Percentiles rank a stretch among this genome's conserved stretches.
Evolutionary conservation across 1,140 invertebrate species (phyloP).

Genomic region (Dendroctonus ponderosae): DNA sequence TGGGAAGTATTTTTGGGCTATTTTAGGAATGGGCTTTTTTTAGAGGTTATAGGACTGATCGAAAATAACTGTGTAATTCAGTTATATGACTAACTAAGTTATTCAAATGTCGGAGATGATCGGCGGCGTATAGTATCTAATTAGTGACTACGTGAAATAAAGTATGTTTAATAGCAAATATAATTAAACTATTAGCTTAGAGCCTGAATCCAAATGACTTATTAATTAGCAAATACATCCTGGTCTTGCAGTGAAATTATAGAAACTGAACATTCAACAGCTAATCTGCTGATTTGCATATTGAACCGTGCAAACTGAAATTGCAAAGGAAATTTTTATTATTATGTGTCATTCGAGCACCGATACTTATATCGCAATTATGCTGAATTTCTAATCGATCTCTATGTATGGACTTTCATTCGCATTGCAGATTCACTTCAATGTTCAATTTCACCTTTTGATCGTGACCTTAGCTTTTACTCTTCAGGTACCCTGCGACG

Average conservation of each 20-base stretch:
- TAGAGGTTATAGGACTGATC: no score
- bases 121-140: no score
- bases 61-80: no score
- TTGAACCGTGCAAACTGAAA: neutral
- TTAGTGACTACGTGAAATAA: no score
- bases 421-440: slow-evolving; percentile 20
- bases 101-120: no score
- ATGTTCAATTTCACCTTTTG: slow-evolving; percentile 20
- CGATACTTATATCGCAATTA: slow-evolving; percentile 2
- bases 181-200: no score
- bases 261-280: slow-evolving; percentile 1
- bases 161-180: no score
- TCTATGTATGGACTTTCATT: slow-evolving; percentile 11
- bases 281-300: slow-evolving; percentile 4
- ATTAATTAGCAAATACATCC: neutral
- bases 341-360: neutral
- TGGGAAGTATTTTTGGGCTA: no score
- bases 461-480: slow-evolving; percentile 27
- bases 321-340: slow-evolving; percentile 2
- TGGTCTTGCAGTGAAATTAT: slow-evolving; percentile 5
- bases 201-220: no score
- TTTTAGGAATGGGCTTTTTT: no score
- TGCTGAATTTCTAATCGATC: slow-evolving; percentile 2
- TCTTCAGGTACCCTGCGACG: slow-evolving; percentile 7
- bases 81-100: no score